Evolutionary conservation across 1,140 invertebrate genomes (phyloP).

Genomic region (Saccostrea echinata): DNA sequence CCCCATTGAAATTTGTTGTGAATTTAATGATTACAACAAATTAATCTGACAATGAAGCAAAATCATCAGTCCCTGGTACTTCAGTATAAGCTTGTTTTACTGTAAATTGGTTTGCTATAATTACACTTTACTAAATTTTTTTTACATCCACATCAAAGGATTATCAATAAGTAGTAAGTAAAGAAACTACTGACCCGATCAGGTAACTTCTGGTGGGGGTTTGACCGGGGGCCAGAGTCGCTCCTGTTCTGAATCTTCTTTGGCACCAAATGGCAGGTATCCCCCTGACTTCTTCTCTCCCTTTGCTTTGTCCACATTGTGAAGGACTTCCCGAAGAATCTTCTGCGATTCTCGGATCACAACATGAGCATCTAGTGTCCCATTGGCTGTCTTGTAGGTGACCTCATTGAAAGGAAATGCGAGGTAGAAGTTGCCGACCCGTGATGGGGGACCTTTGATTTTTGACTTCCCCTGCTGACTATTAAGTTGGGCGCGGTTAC

Average conservation of each 20-base stretch:
- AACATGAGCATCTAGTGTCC: constrained; percentile 66
- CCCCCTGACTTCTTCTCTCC: constrained; percentile 55
- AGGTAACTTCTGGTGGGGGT: constrained; percentile 56
- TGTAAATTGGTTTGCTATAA: too few species aligned
- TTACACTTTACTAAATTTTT: too few species aligned
- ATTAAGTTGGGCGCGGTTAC: background rate
- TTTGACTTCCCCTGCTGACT: constrained; percentile 28
- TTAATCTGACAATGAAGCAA: too few species aligned
- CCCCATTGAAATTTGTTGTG: too few species aligned
- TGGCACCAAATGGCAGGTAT: constrained; percentile 56
- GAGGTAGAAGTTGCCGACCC: constrained; percentile 73
- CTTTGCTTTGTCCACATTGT: constrained; percentile 53
- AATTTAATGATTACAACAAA: too few species aligned
- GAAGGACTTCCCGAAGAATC: constrained; percentile 61
- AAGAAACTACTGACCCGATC: background rate
- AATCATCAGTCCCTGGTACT: too few species aligned
- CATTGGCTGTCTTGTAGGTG: constrained; percentile 65
- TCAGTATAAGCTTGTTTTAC: too few species aligned
- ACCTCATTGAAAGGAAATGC: constrained; percentile 76
- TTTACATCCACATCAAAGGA: too few species aligned
- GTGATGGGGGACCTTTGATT: constrained; percentile 60
- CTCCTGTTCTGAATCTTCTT: constrained; percentile 34
- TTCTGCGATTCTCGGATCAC: constrained; percentile 70
- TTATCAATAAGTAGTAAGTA: too few species aligned
- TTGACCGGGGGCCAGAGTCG: constrained; percentile 64